Evolutionary conservation across 2,113 vertebrate genomes (phyloP).

Genomic region (Erpornis zantholeuca): DNA sequence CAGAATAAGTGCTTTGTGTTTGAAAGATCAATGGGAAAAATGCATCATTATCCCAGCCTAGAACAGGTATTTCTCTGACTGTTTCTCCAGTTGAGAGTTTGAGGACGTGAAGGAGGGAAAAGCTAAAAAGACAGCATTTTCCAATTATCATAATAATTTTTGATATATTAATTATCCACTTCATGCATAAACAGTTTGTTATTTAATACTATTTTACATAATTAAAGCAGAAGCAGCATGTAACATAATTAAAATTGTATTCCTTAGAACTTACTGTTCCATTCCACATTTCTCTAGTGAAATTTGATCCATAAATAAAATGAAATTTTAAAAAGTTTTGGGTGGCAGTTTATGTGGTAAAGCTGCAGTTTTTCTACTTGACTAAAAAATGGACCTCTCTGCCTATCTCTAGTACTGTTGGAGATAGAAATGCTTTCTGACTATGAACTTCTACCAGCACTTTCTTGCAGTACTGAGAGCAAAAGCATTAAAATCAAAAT

Average conservation of each 20-base stretch:
- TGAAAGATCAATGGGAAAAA: not conserved
- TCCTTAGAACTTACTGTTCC: not conserved
- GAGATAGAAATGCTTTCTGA: not conserved
- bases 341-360: not conserved
- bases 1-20: not conserved
- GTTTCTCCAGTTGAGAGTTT: not conserved
- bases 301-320: not conserved
- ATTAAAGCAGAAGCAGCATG: not conserved
- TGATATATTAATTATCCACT: not conserved
- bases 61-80: not conserved
- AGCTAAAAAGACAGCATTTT: not conserved
- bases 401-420: not conserved
- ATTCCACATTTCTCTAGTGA: not conserved
- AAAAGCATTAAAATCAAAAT: not conserved
- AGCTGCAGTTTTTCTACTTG: not conserved
- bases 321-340: not conserved
- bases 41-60: not conserved
- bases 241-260: not conserved
- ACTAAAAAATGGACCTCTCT: not conserved
- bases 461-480: not conserved
- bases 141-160: not conserved
- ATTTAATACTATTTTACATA: conserved; percentile 17
- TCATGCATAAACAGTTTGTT: not conserved
- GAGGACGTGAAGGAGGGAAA: not conserved
- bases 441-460: not conserved